Evolutionary conservation across 2,797 vertebrate species (phyloP).

Genomic region (Hybognathus amarus): DNA sequence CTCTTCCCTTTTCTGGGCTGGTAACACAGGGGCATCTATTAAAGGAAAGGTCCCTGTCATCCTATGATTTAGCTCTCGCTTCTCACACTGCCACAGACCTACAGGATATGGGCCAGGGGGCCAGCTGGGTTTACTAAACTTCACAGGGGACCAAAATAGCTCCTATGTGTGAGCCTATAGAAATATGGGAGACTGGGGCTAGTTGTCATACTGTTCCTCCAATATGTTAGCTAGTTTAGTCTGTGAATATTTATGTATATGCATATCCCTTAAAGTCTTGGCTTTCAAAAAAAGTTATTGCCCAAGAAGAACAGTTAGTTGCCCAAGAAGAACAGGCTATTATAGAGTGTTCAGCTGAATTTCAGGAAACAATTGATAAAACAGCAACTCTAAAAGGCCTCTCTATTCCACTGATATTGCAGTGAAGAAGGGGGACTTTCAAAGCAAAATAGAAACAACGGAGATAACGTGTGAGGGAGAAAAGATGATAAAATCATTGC

Average conservation of each 20-base stretch:
- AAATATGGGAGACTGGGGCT: neutral
- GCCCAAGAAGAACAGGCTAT: neutral
- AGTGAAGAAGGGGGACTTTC: conserved; percentile 7
- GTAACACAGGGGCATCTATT: conserved; percentile 77
- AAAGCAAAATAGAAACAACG: conserved; percentile 44
- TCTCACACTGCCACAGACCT: conserved; percentile 58
- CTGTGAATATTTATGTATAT: neutral
- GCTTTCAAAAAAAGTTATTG: neutral
- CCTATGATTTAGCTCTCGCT: conserved; percentile 71
- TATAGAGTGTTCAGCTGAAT: neutral
- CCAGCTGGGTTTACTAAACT: conserved; percentile 78
- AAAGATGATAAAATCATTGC: conserved; percentile 75
- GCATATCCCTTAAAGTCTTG: neutral
- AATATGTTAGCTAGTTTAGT: neutral
- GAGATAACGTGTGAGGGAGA: conserved; percentile 24
- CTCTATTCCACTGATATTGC: conserved; percentile 8
- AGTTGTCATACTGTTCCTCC: neutral
- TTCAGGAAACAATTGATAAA: neutral
- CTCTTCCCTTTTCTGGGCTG: conserved; percentile 80
- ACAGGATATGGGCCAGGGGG: conserved; percentile 73
- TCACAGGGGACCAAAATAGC: conserved; percentile 74
- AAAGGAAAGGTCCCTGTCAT: conserved; percentile 81
- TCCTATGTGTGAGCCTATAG: conserved; percentile 43
- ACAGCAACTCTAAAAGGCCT: neutral
- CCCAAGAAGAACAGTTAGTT: neutral